phyloP scores from a whole-genome alignment of 2,888 invertebrate species.

The Phania funesta region DNA sequence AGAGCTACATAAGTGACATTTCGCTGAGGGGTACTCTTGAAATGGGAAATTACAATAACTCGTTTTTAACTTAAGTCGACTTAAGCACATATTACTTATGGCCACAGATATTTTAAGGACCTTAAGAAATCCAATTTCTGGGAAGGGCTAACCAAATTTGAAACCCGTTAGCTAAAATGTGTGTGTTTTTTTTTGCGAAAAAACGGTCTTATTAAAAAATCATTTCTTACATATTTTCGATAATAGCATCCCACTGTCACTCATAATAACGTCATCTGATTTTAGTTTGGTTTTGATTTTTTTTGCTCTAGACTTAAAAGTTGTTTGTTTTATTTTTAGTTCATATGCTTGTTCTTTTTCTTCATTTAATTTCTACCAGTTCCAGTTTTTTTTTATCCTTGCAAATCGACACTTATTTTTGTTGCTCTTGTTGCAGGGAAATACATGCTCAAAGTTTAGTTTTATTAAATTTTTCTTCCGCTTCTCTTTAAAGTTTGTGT shows the following conservation, averaged over 20 bases:
- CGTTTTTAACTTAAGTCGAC: no score
- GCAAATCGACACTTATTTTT: slow-evolving; percentile 48
- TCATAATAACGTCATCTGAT: slow-evolving; percentile 38
- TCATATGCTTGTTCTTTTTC: neutral
- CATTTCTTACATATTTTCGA: neutral
- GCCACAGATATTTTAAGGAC: no score
- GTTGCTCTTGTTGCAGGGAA: slow-evolving; percentile 11
- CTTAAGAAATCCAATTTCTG: no score
- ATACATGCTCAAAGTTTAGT: slow-evolving; percentile 43
- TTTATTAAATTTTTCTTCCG: slow-evolving; percentile 7
- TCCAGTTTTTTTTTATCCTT: slow-evolving; percentile 33
- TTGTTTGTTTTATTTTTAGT: slow-evolving; percentile 22
- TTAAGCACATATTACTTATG: no score
- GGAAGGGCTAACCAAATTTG: no score
- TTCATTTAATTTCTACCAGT: slow-evolving; percentile 1
- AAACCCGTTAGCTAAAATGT: no score
- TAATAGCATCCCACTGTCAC: slow-evolving; percentile 11
- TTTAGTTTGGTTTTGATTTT: slow-evolving; percentile 28
- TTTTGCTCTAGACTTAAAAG: slow-evolving; percentile 1
- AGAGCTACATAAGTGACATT: no score
- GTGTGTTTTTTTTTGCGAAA: no score
- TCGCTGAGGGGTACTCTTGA: no score
- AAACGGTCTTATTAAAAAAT: neutral
- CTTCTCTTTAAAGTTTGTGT: slow-evolving; percentile 27
- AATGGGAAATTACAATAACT: no score